These are phyloP conservation scores for Furcifer pardalis DNA, from an alignment of 2,797 vertebrate species.

Conservation along the genomic window DNA sequence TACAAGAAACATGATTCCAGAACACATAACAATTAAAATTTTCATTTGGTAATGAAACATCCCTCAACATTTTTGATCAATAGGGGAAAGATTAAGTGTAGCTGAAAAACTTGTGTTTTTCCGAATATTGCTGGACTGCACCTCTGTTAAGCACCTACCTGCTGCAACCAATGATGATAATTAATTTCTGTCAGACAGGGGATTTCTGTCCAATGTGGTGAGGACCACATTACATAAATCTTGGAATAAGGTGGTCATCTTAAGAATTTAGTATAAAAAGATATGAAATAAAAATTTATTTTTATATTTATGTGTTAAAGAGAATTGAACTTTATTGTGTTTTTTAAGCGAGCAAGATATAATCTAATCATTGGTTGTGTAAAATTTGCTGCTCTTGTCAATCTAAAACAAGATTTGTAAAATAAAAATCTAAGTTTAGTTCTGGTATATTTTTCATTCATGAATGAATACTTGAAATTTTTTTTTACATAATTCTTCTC, in stretches of 20 bases:
- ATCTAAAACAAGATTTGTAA: background rate
- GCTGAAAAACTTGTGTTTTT: no score
- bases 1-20: background rate
- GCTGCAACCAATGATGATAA: no score
- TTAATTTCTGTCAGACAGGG: no score
- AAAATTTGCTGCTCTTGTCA: background rate
- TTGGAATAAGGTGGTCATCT: no score
- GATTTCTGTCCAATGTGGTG: no score
- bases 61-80: background rate
- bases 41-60: background rate
- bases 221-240: no score
- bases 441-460: no score
- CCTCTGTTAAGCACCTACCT: no score
- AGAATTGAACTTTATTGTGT: fast-evolving
- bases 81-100: background rate
- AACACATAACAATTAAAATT: no score
- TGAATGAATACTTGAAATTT: background rate
- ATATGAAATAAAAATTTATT: background rate
- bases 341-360: no score
- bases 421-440: background rate
- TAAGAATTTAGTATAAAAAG: background rate
- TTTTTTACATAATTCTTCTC: background rate
- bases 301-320: background rate
- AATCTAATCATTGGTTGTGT: background rate
- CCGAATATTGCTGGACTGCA: no score